phyloP scores from a whole-genome alignment of 2,797 vertebrate genomes.

The Microctenopoma stevenorrisi region DNA sequence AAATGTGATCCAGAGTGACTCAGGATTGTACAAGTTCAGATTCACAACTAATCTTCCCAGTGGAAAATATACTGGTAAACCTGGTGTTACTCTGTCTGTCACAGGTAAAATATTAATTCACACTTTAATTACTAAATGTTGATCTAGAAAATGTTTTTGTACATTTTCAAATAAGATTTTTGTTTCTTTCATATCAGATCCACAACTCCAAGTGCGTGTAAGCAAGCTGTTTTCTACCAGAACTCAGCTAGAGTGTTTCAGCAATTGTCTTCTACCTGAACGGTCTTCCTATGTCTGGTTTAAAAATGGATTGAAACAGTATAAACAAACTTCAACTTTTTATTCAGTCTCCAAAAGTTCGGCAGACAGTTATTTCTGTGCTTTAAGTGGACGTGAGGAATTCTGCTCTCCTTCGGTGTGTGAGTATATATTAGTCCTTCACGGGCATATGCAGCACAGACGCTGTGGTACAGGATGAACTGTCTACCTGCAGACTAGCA shows the following conservation, averaged over 20 bases:
- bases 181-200: no score
- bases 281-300: constrained; percentile 19
- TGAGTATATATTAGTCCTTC: constrained; percentile 18
- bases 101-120: constrained; percentile 23
- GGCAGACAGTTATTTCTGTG: constrained; percentile 27
- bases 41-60: background rate
- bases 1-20: constrained; percentile 35
- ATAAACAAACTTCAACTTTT: fast-evolving
- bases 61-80: background rate
- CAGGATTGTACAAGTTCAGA: constrained; percentile 22
- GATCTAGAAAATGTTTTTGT: no score
- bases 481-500: no score
- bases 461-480: no score
- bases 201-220: no score
- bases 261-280: background rate
- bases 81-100: constrained; percentile 45
- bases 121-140: no score
- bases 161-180: no score
- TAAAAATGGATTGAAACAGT: background rate
- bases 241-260: background rate
- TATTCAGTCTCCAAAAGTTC: fast-evolving
- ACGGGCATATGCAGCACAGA: no score
- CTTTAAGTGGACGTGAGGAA: constrained; percentile 1
- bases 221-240: no score
- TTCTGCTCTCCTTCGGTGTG: constrained; percentile 32